Base-by-base conservation (phyloP, 2,888 invertebrate species). In the Doris montereyensis region DNA sequence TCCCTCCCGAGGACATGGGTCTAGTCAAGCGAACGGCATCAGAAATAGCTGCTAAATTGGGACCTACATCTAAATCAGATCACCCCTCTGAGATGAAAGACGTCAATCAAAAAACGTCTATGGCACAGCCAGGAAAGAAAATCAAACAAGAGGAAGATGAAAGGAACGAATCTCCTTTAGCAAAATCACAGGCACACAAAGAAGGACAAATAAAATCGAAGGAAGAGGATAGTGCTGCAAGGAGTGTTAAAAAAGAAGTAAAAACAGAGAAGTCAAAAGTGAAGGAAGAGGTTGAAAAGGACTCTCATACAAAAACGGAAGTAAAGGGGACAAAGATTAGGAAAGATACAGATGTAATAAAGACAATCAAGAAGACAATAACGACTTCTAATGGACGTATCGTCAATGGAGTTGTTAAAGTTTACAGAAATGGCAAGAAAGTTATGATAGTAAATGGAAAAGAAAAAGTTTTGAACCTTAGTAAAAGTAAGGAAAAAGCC, bases 1-100 rank as follows among this genome's bases (percentile, higher is more conserved):
- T 73, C 1, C 78, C 78, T 21, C 52, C 52, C 4, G 4, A 32
- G 10, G 75, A 74, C 13, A 24, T 30, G 13, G 78, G 78, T 3
- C 24, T 57, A 34, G 41, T 78, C 26, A 78, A 67, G 24, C 78
- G 67, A 8, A 13, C 67, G 24, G 67, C 78, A 30, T 28, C 65
- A 30, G 73, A 73, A 13, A 74, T 73, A 10, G 73, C 67, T 10
- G 67, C 65, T 4, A 41, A 41, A 41, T 73, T 52, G 35, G 10
- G 34, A 26, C 21, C 21, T 26, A 28, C 32, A 8, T 41, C 52
- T 10, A 41, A 41, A 17, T 10, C 52, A 41, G 52, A 41, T 5
- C 52, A 5, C 5, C 8, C 17, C 8, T 10, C 5, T 10, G 17
- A 10, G 5, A 17, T 10, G 52, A 17, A 41, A 17, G 52, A 41